These are phyloP conservation scores for Diachasma alloeum DNA, from an alignment of 1,140 invertebrate genomes.

Conservation along the genomic window DNA sequence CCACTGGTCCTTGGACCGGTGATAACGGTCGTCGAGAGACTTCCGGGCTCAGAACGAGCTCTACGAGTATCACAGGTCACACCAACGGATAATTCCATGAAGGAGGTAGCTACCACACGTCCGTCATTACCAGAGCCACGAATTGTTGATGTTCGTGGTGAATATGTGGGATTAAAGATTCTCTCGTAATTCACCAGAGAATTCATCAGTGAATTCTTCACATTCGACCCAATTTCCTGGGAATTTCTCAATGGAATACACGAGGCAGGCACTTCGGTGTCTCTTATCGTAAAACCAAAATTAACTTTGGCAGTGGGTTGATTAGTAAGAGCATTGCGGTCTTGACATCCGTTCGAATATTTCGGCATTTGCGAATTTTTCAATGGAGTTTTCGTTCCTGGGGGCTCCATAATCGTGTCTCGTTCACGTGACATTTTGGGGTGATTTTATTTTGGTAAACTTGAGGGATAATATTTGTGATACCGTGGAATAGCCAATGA, in stretches of 20 bases:
- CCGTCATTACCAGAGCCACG: neutral
- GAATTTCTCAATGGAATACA: neutral
- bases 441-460: too few relatives aligned
- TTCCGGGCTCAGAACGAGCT: slow-evolving; percentile 5
- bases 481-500: too few relatives aligned
- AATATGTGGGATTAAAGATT: slow-evolving; percentile 44
- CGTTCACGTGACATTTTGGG: too few relatives aligned
- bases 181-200: neutral
- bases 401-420: too few relatives aligned
- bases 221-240: neutral
- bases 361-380: neutral
- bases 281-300: neutral
- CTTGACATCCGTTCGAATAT: neutral
- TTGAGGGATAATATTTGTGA: too few relatives aligned
- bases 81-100: neutral
- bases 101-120: neutral
- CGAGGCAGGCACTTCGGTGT: neutral
- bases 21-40: slow-evolving; percentile 11
- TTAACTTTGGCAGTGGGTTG: neutral
- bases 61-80: neutral
- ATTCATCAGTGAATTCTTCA: neutral
- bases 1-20: neutral
- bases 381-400: too few relatives aligned
- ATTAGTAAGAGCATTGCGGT: neutral
- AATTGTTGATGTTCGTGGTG: slow-evolving; percentile 10